Conservation (phyloP, 2,888 invertebrate species). For the Cephus pulcher region DNA sequence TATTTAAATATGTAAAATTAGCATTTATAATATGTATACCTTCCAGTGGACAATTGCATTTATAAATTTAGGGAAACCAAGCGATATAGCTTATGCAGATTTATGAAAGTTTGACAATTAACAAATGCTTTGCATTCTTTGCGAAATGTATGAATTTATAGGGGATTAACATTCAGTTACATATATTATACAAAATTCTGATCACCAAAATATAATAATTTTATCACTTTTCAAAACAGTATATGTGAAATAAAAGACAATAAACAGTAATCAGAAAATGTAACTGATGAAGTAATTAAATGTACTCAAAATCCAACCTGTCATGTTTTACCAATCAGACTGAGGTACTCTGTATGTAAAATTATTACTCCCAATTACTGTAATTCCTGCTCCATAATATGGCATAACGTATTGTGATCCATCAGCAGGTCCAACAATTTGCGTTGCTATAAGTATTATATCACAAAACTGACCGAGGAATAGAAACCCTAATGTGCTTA, state of each 20-base stretch:
- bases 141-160: not conserved
- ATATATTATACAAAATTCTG: not conserved
- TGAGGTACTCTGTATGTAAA: slow-evolving; percentile 85
- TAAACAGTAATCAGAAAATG: not conserved
- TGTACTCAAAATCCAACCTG: not conserved
- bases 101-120: not conserved
- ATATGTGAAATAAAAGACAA: not conserved
- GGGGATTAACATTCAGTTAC: not conserved
- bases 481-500: slow-evolving; percentile 96
- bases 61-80: not conserved
- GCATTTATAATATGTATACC: too few species aligned
- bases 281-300: not conserved
- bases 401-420: slow-evolving; percentile 94
- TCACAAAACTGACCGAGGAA: slow-evolving; percentile 95
- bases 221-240: not conserved
- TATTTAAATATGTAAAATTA: not conserved
- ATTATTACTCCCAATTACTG: slow-evolving; percentile 85
- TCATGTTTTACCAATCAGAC: slow-evolving; percentile 78
- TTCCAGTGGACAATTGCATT: not conserved
- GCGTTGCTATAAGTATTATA: slow-evolving; percentile 94
- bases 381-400: slow-evolving; percentile 90
- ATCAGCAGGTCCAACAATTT: slow-evolving; percentile 94
- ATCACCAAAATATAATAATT: not conserved
- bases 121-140: not conserved
- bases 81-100: not conserved